Percentiles rank a stretch among this genome's conserved stretches.
Evolutionary conservation across 2,888 invertebrate genomes (phyloP).

Genomic region (Bombylius discolor): DNA sequence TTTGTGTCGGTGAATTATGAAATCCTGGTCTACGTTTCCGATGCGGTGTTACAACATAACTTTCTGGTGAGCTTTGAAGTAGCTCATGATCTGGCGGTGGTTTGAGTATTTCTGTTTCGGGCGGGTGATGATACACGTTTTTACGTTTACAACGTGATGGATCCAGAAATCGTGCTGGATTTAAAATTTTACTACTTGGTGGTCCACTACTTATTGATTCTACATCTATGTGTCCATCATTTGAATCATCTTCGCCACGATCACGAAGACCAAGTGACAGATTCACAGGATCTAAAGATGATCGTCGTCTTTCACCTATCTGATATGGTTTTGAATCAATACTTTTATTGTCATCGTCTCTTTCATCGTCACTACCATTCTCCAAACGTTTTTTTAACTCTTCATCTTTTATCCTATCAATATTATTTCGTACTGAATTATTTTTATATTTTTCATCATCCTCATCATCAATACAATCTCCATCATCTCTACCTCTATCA

Average conservation of each 20-base stretch:
- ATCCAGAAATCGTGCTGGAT: slow-evolving; percentile 36
- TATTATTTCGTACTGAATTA: slow-evolving; percentile 9
- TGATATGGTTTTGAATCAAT: slow-evolving; percentile 21
- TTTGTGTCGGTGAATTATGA: slow-evolving; percentile 75
- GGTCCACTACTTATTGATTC: slow-evolving; percentile 40
- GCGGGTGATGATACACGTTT: slow-evolving; percentile 49
- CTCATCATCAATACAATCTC: slow-evolving; percentile 36
- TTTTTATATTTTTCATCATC: slow-evolving; percentile 14
- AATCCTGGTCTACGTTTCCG: slow-evolving; percentile 76
- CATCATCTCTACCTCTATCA: slow-evolving; percentile 12
- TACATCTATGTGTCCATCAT: slow-evolving; percentile 42
- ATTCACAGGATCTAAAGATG: slow-evolving; percentile 72
- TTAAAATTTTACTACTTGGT: slow-evolving; percentile 21
- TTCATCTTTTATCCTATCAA: slow-evolving; percentile 14
- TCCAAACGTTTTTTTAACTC: slow-evolving; percentile 10
- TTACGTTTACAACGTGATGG: slow-evolving; percentile 41
- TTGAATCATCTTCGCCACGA: slow-evolving; percentile 46
- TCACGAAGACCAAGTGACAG: slow-evolving; percentile 50
- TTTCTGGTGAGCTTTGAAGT: slow-evolving; percentile 63
- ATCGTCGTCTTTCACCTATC: slow-evolving; percentile 48
- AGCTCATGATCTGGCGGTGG: slow-evolving; percentile 54
- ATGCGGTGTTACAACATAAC: slow-evolving; percentile 78
- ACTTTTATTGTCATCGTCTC: slow-evolving; percentile 32
- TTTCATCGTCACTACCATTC: slow-evolving; percentile 31
- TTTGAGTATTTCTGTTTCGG: slow-evolving; percentile 48